These are phyloP conservation scores for Vanacampus margaritifer DNA, from an alignment of 2,113 vertebrate species.

Conservation along the genomic window DNA sequence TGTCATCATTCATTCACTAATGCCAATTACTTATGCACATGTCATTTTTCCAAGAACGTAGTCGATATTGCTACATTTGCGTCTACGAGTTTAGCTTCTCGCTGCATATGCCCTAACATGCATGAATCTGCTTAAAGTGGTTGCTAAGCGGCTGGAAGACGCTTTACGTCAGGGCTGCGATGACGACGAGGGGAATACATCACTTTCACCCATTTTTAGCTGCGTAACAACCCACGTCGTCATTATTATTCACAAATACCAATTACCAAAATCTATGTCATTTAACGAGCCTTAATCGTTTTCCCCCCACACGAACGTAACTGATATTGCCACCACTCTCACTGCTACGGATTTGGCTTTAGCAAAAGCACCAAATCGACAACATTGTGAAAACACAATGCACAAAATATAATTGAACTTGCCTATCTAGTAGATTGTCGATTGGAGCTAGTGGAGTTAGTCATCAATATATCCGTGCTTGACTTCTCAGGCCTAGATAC, in stretches of 20 bases:
- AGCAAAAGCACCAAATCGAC: neutral
- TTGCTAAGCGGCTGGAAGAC: neutral
- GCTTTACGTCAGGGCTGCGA: neutral
- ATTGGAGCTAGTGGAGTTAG: no score
- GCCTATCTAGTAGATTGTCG: neutral
- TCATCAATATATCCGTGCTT: slow-evolving; percentile 36
- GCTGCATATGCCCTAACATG: no score
- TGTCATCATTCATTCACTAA: no score
- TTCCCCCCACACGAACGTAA: neutral
- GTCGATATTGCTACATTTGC: no score
- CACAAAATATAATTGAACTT: neutral
- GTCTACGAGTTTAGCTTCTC: no score
- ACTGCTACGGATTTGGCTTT: neutral
- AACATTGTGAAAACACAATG: neutral
- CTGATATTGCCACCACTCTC: neutral
- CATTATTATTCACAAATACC: neutral
- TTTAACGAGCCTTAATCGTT: neutral
- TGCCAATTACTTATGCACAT: no score
- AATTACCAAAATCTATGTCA: neutral
- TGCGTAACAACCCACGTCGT: neutral
- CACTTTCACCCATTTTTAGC: neutral
- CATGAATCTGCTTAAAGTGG: no score
- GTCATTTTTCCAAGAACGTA: no score
- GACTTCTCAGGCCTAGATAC: slow-evolving; percentile 47
- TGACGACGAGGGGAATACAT: neutral